Conservation (phyloP, 2,888 invertebrate species). For the Hecatera dysodea region DNA sequence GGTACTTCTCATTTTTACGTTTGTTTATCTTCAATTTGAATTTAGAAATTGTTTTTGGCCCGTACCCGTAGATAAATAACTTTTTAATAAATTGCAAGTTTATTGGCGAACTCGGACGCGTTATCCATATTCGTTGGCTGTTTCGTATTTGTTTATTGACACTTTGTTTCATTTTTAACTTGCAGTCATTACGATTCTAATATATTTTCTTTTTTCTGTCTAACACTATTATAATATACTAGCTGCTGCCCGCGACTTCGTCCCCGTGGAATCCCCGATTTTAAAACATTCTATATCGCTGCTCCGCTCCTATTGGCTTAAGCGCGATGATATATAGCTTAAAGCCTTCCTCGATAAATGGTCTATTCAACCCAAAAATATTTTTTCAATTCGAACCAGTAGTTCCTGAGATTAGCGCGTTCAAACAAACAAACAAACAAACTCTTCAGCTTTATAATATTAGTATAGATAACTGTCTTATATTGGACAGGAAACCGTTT, state of each 20-base stretch:
- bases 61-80: slow-evolving; percentile 55
- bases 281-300: no score
- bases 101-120: slow-evolving; percentile 43
- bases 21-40: slow-evolving; percentile 71
- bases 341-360: no score
- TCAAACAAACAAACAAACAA: no score
- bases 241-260: no score
- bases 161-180: slow-evolving; percentile 34
- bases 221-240: neutral
- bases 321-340: no score
- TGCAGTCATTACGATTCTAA: slow-evolving; percentile 25
- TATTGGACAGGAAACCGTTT: neutral
- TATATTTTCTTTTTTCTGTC: slow-evolving; percentile 18
- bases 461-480: neutral
- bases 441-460: no score
- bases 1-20: slow-evolving; percentile 62
- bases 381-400: no score
- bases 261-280: no score
- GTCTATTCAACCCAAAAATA: no score
- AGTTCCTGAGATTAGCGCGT: no score
- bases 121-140: slow-evolving; percentile 30
- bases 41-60: slow-evolving; percentile 68
- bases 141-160: slow-evolving; percentile 35
- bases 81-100: slow-evolving; percentile 62
- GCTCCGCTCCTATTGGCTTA: no score